These are phyloP conservation scores for Tiliacea aurago DNA, from an alignment of 2,888 invertebrate genomes.

Conservation along the genomic window DNA sequence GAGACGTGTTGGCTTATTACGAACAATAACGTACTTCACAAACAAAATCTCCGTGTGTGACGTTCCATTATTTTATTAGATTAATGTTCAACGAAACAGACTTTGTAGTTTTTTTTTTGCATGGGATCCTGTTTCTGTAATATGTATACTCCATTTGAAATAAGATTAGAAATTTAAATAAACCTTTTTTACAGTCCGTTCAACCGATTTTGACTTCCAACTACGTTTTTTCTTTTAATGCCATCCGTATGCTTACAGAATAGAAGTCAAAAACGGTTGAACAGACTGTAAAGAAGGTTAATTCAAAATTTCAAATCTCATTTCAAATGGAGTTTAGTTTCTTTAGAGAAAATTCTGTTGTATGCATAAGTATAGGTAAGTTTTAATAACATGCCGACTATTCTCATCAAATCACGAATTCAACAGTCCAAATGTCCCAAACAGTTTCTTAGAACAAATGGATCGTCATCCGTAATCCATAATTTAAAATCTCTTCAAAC, in stretches of 20 bases:
- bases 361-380: neutral
- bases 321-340: neutral
- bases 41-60: conserved; percentile 82
- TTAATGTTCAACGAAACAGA: conserved; percentile 74
- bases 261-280: no score
- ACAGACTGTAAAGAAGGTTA: no score
- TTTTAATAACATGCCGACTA: neutral
- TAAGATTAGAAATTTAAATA: no score
- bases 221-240: no score
- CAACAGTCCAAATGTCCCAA: neutral
- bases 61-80: conserved; percentile 87
- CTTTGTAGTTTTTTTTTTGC: conserved; percentile 54
- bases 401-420: neutral
- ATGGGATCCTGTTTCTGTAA: conserved; percentile 18
- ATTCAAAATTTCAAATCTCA: no score
- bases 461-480: neutral
- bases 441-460: neutral
- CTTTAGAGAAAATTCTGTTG: neutral
- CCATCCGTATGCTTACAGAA: no score
- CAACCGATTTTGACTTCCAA: no score
- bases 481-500: neutral
- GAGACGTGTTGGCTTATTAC: conserved; percentile 88
- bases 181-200: no score
- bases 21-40: conserved; percentile 80
- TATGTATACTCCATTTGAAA: no score